phyloP scores from a whole-genome alignment of 2,888 invertebrate genomes.

The Linnaemya tessellans region DNA sequence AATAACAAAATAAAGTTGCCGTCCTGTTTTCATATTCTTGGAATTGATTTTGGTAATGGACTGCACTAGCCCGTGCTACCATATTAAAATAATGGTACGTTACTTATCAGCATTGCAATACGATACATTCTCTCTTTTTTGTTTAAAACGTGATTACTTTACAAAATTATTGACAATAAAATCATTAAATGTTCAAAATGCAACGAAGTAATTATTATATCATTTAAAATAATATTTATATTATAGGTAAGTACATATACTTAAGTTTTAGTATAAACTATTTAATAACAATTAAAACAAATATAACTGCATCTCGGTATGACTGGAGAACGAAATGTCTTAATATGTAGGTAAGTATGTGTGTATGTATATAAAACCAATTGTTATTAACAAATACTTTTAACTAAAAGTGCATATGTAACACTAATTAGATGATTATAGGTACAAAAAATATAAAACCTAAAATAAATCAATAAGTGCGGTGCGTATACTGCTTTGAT shows the following conservation, averaged over 20 bases:
- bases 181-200: neutral
- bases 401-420: conserved; percentile 13
- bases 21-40: neutral
- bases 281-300: conserved; percentile 62
- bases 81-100: neutral
- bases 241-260: neutral
- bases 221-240: neutral
- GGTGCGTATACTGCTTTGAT: neutral
- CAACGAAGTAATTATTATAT: neutral
- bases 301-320: conserved; percentile 39
- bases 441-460: conserved; percentile 27
- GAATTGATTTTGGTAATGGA: neutral
- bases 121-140: neutral
- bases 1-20: neutral
- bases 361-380: conserved; percentile 21
- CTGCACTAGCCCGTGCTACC: neutral
- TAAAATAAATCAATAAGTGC: neutral
- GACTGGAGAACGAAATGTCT: conserved; percentile 34
- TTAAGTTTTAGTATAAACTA: conserved; percentile 36
- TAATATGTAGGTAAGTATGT: conserved; percentile 7
- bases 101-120: too few species aligned
- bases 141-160: neutral
- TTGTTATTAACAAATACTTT: conserved; percentile 25
- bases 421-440: conserved; percentile 47
- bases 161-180: neutral